Base-by-base conservation (phyloP, 2,888 invertebrate genomes). In the Brachyopa scutellaris region DNA sequence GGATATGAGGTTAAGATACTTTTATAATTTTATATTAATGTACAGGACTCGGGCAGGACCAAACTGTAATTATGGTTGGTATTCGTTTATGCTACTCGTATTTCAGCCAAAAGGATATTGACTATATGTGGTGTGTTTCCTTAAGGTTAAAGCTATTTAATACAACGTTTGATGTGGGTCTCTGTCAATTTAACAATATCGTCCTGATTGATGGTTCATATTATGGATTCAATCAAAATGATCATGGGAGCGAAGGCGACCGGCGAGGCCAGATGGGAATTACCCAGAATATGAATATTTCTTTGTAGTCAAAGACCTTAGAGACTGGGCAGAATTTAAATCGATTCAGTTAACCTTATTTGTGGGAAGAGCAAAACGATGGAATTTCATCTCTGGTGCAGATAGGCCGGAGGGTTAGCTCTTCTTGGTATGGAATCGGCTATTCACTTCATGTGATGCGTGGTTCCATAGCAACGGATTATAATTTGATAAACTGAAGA, bases 201-300 rank as follows among this genome's bases (percentile, higher is more conserved):
- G 15, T 45, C 21, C 36, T 45, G 67, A 67, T 55, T 67, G 67
- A 67, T 55, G 55, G 11, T 45, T 21, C 45, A 55, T 57, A 55
- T 26, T 33, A 45, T 15, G 67, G 17, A 55, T 45, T 67, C 45
- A 67, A 67, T 67, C 67, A 67, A 67, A 67, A 13, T 45, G 15
- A 17, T 11, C 26, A 17, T 38, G 47, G 1, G 2, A 23, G 4
- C 8, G 13, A n/a, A 29, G 13, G 15, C 15, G 17, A 13, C 1
- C 2, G 7, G 15, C 11, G 5, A 9, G 26, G 36, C 11, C 55
- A n/a, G 15, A 13, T 55, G 55, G 38, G 15, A 23, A 21, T 19
- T 21, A 2, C 8, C 2, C 7, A 26, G 23, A 13, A 11, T 29
- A 21, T 13, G 29, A 29, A 42, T 13, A 2, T 45, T n/a, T 29